Conservation (phyloP, 2,797 vertebrate genomes). For the Hoplostethus mediterraneus region DNA sequence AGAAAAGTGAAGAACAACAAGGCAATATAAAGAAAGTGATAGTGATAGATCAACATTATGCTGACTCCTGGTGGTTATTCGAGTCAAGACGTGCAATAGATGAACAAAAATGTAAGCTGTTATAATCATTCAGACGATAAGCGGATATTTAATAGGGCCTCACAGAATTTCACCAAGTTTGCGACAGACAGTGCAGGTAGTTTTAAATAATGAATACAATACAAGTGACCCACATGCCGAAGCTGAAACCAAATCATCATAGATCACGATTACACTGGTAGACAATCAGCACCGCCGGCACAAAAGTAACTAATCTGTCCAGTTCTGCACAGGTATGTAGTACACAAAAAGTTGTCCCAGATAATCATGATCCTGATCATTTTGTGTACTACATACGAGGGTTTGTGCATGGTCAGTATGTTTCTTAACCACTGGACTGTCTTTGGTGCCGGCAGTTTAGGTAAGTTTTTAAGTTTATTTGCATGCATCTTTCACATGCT, state of each 20-base stretch:
- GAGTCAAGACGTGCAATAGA: neutral
- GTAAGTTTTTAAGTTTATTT: too few relatives aligned
- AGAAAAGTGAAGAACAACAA: neutral
- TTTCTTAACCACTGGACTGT: neutral
- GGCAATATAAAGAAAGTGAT: neutral
- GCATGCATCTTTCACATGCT: too few relatives aligned
- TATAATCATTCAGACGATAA: neutral
- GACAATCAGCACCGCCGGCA: neutral
- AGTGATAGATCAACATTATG: neutral
- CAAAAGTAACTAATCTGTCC: neutral
- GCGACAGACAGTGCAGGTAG: neutral
- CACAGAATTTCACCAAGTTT: too few relatives aligned
- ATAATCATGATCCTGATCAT: neutral
- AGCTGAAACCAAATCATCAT: too few relatives aligned
- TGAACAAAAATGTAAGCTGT: neutral
- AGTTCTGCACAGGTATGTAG: neutral
- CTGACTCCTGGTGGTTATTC: neutral
- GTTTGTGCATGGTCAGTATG: neutral
- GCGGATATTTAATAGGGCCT: too few relatives aligned
- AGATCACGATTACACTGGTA: neutral
- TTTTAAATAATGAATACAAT: too few relatives aligned
- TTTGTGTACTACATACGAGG: neutral
- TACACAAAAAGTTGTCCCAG: too few relatives aligned
- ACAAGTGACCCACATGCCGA: neutral
- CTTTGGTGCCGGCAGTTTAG: neutral